These are phyloP conservation scores for Epizoanthus fatuus DNA, from an alignment of 92 coral and sea anemone species.

Conservation along the genomic window DNA sequence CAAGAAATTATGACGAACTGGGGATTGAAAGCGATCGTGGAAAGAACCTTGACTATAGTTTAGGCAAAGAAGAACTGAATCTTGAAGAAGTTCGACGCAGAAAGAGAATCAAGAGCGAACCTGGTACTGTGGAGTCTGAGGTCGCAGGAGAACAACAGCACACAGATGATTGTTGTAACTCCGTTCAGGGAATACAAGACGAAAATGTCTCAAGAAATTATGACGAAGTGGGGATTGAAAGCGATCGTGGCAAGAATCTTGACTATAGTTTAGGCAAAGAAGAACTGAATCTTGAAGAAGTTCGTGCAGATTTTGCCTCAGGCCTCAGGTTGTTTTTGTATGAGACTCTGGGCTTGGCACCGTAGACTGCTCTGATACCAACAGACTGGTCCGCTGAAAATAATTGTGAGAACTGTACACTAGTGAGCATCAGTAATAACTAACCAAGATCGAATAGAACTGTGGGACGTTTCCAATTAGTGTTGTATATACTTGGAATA, in stretches of 20 bases:
- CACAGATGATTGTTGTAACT: not conserved
- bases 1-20: not conserved
- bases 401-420: too few species aligned
- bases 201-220: not conserved
- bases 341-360: not conserved
- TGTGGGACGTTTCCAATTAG: too few species aligned
- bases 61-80: slow-evolving; percentile 3
- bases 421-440: too few species aligned
- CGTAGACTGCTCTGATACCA: not conserved
- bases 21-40: not conserved
- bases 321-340: not conserved
- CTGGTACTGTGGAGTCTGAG: not conserved
- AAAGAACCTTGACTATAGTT: not conserved
- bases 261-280: not conserved
- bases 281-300: slow-evolving; percentile 24
- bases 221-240: not conserved
- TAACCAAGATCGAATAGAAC: too few species aligned
- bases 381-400: too few species aligned
- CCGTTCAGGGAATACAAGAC: not conserved
- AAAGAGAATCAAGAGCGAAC: not conserved
- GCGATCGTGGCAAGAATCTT: not conserved
- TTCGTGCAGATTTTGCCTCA: slow-evolving; percentile 3
- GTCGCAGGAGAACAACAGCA: not conserved
- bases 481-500: too few species aligned
- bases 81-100: slow-evolving; percentile 8